phyloP scores from a whole-genome alignment of 1,140 invertebrate species.

The Calliopsis andreniformis region DNA sequence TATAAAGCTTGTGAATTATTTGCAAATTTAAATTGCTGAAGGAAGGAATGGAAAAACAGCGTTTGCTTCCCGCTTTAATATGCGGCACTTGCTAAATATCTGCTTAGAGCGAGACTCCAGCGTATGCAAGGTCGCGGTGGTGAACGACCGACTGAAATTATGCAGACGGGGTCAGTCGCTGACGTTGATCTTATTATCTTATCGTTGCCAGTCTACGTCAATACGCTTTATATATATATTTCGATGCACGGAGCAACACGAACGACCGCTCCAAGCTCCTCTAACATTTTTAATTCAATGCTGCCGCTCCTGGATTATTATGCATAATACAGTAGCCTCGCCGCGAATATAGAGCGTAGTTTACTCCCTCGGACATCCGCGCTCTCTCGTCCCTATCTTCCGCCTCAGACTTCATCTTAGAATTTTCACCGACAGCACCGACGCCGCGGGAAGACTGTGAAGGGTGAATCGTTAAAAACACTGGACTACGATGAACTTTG shows the following conservation, averaged over 20 bases:
- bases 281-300: slow-evolving; percentile 43
- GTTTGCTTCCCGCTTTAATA: not conserved
- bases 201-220: slow-evolving; percentile 3
- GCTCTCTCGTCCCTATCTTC: not conserved
- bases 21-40: not conserved
- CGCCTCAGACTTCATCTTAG: not conserved
- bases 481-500: slow-evolving; percentile 12
- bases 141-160: slow-evolving; percentile 19
- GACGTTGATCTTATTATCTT: slow-evolving; percentile 39
- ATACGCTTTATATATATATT: slow-evolving; percentile 25
- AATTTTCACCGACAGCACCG: slow-evolving; percentile 27
- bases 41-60: not conserved
- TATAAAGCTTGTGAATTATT: not conserved
- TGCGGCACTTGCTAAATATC: not conserved
- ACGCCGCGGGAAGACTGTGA: slow-evolving; percentile 38
- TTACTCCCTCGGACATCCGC: not conserved
- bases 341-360: slow-evolving; percentile 16
- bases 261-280: not conserved
- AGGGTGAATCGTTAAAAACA: slow-evolving; percentile 46
- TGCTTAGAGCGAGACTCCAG: not conserved
- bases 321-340: slow-evolving; percentile 37
- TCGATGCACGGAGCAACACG: not conserved
- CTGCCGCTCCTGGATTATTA: slow-evolving; percentile 36
- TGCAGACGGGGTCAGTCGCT: slow-evolving; percentile 18
- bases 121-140: not conserved